Evolutionary conservation across 2,888 invertebrate genomes (phyloP), one percentile per base, ranked within the genome.

Genomic region (Plebejus anna): DNA sequence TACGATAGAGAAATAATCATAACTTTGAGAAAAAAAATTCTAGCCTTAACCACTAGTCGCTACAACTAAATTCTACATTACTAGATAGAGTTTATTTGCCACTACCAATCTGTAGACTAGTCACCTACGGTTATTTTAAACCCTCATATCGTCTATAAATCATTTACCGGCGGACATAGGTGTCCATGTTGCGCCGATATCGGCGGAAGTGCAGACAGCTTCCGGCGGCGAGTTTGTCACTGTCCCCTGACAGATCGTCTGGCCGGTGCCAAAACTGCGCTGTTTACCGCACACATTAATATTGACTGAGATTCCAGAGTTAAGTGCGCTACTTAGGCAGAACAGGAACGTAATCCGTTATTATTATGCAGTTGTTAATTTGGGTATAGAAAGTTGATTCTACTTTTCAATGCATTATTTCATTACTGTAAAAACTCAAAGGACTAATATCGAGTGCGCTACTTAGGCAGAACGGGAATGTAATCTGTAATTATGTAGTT

Each of bases 161-260:
- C 28, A 28, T 71, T 57, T 55, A 57, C 59, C 71, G 71, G 57
- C 71, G 57, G 57, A 59, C 28, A 9, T 57, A 76, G 70, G 76
- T 76, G 76, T 57, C 51, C 71, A 38, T 57, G 71, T 71, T 72
- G 71, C 57, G 57, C 59, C 76, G 76, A 70, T 22, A 55, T 38
- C 76, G 59, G 84, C 88, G 89, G 89, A 89, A 88, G 88, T 83
- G 88, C 81, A 85, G 90, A 90, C 90, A 88, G 86, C 83, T 87
- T 90, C 90, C 88, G 89, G 86, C 82, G 80, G 78, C 86, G 85
- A 88, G 89, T 90, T 90, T 90, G 90, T 90, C 91, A 89, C 88
- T 88, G 87, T 87, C 85, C 80, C 79, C 83, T 87, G 89, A 90
- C 89, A 87, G 87, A 90, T 88, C 82, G 86, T 82, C 84, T 81